phyloP scores from a whole-genome alignment of 2,888 invertebrate species.

The Drosophila rubida region DNA sequence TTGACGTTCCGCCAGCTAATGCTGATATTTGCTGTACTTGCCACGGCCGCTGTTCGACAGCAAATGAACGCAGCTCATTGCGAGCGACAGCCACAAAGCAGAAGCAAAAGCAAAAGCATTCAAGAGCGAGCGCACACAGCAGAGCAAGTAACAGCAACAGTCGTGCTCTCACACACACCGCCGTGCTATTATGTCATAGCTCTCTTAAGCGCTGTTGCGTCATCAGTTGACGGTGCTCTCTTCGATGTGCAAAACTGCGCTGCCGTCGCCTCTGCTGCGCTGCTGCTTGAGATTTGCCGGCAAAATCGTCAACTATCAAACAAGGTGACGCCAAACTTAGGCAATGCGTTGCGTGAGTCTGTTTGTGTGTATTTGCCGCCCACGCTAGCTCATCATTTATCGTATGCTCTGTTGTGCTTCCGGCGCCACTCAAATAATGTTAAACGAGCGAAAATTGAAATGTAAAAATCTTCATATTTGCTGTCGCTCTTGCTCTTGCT shows the following conservation, averaged over 20 bases:
- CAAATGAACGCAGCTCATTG: slow-evolving; percentile 63
- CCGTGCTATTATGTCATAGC: slow-evolving; percentile 64
- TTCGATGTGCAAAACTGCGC: slow-evolving; percentile 18
- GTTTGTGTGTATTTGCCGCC: slow-evolving; percentile 16
- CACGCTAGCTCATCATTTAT: slow-evolving; percentile 60
- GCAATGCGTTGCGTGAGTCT: slow-evolving; percentile 2
- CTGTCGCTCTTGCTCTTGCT: too few species aligned
- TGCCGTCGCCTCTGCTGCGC: neutral
- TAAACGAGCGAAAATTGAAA: slow-evolving; percentile 14
- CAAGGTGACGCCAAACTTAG: slow-evolving; percentile 58
- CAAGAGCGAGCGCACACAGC: slow-evolving; percentile 1
- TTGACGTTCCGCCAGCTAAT: slow-evolving; percentile 36
- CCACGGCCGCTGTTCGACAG: slow-evolving; percentile 80
- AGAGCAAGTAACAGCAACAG: slow-evolving; percentile 1
- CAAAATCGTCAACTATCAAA: slow-evolving; percentile 73
- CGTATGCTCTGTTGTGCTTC: slow-evolving; percentile 68
- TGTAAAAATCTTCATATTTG: slow-evolving; percentile 17
- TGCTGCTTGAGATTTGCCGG: slow-evolving; percentile 63
- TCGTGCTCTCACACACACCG: slow-evolving; percentile 6
- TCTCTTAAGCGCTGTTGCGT: slow-evolving; percentile 68
- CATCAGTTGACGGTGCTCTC: slow-evolving; percentile 57
- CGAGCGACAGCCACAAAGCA: neutral
- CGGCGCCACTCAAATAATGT: slow-evolving; percentile 67
- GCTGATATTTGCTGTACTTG: slow-evolving; percentile 57
- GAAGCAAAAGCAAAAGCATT: slow-evolving; percentile 2